Evolutionary conservation across 2,888 invertebrate species (phyloP).

Genomic region (Vannuccia rotundouncinata): DNA sequence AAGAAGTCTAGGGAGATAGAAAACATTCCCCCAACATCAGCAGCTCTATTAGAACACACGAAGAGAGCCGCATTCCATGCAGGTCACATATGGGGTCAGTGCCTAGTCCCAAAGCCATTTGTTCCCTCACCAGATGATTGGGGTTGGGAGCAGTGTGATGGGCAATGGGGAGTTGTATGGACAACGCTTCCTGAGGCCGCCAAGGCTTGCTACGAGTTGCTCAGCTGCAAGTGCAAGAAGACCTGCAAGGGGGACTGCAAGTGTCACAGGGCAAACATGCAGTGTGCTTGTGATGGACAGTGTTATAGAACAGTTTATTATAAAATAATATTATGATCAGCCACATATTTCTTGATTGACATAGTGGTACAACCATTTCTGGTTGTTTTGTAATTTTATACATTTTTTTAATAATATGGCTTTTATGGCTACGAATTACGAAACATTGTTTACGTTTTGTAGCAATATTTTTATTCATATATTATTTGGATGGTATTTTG

Average conservation of each 20-base stretch:
- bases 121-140: slow-evolving; percentile 17
- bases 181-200: neutral
- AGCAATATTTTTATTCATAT: no score
- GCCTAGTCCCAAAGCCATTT: slow-evolving; percentile 9
- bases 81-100: slow-evolving; percentile 10
- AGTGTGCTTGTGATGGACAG: slow-evolving; percentile 13
- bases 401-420: neutral
- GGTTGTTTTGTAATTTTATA: slow-evolving; percentile 18
- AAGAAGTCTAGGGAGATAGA: slow-evolving; percentile 30
- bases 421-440: neutral
- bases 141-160: slow-evolving; percentile 14
- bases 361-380: neutral
- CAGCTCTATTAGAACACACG: slow-evolving; percentile 22
- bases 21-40: slow-evolving; percentile 32
- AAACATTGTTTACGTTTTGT: neutral
- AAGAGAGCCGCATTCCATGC: neutral
- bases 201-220: slow-evolving; percentile 10
- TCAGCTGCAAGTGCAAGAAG: slow-evolving; percentile 23
- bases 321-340: neutral
- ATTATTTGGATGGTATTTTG: no score
- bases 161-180: neutral
- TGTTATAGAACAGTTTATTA: neutral
- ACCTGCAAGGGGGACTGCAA: slow-evolving; percentile 17
- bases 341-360: neutral
- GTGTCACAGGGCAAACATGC: slow-evolving; percentile 7